Evolutionary conservation across 2,113 vertebrate genomes (phyloP), one percentile per base, ranked within the genome.

Genomic region (Okapia johnstoni): DNA sequence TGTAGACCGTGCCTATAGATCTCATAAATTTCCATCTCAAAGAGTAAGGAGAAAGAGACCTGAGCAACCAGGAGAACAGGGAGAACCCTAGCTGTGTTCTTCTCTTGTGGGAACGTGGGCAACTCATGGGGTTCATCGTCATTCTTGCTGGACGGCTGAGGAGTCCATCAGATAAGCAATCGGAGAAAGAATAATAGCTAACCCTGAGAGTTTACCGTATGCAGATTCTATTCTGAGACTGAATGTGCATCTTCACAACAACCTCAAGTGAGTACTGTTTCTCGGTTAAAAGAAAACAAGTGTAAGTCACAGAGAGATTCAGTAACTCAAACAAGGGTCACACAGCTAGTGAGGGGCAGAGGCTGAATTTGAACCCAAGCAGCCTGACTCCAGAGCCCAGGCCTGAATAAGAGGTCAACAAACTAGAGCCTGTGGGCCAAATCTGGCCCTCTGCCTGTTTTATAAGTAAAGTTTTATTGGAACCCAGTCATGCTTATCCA

Each of bases 21-120:
- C 81, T 95, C 79, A 93, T 55, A 93, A 54, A 96, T 83, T 93
- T 77, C 83, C 40, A 76, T 81, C 89, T 60, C 92, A 61, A 40
- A 58, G 40, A 86, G 84, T 58, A 80, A 95, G 50, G 33, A 88
- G 33, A 85, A 95, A 93, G 30, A 84, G 26, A 58, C 28, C 43
- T 88, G 50, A 89, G 63, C 48, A 83, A 77, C 19, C 52, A 92
- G 88, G 84, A 94, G 57, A 96, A 57, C 66, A 88, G 28, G 55
- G 36, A 16, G 12, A 66, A 55, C 30, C 43, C 73, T 46, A 28
- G 57, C 15, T 57, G 76, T 90, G 36, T 36, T 12, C 2, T 76
- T 80, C 85, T 55, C 92, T 73, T 88, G 66, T 14, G 10, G 76
- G 84, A 55, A 89, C 33, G 16, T 89, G 84, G 73, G 61, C 12